Evolutionary conservation across 1,140 invertebrate species (phyloP).

Genomic region (Tetramorium alpestre): DNA sequence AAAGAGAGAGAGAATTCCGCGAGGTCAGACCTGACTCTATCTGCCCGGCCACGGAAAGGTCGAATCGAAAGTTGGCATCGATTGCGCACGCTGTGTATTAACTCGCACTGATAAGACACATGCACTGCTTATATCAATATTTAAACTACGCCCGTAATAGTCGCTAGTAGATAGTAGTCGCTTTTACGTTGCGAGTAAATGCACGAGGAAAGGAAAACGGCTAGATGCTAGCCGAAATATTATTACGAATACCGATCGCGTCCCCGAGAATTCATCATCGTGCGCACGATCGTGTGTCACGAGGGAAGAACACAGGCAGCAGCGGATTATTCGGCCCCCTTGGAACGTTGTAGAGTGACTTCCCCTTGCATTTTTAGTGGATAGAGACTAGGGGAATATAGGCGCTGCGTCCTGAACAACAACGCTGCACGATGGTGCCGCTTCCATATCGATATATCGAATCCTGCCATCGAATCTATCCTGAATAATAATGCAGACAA

Average conservation of each 20-base stretch:
- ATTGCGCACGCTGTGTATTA: background rate
- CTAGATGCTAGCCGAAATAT: background rate
- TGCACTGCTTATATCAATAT: background rate
- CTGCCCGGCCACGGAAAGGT: background rate
- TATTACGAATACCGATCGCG: background rate
- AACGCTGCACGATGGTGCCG: background rate
- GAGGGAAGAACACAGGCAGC: conserved; percentile 12
- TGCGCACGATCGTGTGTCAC: conserved; percentile 45
- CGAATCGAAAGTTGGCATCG: conserved; percentile 18
- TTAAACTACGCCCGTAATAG: background rate
- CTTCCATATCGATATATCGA: background rate
- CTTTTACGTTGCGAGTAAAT: background rate
- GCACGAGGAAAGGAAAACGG: background rate
- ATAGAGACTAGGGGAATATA: conserved; percentile 58
- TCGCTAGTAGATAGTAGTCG: background rate
- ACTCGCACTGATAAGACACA: background rate
- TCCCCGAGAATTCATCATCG: conserved; percentile 43
- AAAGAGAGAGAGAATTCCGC: background rate
- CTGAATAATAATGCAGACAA: background rate
- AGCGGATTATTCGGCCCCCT: conserved; percentile 69
- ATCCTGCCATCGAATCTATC: background rate
- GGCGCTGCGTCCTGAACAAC: background rate
- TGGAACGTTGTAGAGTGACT: conserved; percentile 64
- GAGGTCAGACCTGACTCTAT: background rate
- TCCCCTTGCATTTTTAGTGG: conserved; percentile 72